Percentiles rank a stretch among this genome's conserved stretches.
phyloP scores from a whole-genome alignment of 2,888 invertebrate species.

The Polymixis flavicincta region DNA sequence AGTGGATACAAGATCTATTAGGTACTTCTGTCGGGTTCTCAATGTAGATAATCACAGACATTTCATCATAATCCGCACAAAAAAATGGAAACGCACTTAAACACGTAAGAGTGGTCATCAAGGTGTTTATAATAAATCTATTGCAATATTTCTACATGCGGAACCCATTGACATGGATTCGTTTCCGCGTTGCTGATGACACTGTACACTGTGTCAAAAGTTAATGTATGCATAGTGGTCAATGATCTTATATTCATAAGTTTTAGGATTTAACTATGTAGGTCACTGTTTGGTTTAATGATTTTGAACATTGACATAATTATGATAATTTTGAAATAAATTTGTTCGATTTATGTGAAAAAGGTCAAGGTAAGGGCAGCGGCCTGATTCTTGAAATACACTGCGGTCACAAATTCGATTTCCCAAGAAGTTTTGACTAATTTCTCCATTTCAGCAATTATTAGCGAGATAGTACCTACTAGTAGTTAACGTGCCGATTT shows the following conservation, averaged over 20 bases:
- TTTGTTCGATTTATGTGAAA: not conserved
- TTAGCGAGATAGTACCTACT: no score
- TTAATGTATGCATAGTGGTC: slow-evolving; percentile 20
- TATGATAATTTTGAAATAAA: not conserved
- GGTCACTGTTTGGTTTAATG: not conserved
- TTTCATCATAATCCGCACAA: slow-evolving; percentile 9
- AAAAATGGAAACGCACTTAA: slow-evolving; percentile 18
- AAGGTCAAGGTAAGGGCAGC: not conserved
- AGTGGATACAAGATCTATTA: not conserved
- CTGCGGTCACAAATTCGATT: not conserved
- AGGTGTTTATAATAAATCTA: slow-evolving; percentile 25
- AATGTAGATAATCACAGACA: not conserved
- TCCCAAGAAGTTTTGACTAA: not conserved
- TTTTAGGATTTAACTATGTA: not conserved
- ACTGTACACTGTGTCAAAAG: slow-evolving; percentile 27
- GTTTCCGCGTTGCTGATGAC: slow-evolving; percentile 39
- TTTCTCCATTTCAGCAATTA: not conserved
- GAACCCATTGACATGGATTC: slow-evolving; percentile 52
- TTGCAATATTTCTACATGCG: slow-evolving; percentile 40
- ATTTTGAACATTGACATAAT: not conserved
- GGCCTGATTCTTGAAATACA: not conserved
- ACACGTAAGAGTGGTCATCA: slow-evolving; percentile 39
- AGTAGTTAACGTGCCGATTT: not conserved
- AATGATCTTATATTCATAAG: not conserved
- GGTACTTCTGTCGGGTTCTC: not conserved